phyloP scores from a whole-genome alignment of 2,113 vertebrate genomes.

The Sapajus apella region DNA sequence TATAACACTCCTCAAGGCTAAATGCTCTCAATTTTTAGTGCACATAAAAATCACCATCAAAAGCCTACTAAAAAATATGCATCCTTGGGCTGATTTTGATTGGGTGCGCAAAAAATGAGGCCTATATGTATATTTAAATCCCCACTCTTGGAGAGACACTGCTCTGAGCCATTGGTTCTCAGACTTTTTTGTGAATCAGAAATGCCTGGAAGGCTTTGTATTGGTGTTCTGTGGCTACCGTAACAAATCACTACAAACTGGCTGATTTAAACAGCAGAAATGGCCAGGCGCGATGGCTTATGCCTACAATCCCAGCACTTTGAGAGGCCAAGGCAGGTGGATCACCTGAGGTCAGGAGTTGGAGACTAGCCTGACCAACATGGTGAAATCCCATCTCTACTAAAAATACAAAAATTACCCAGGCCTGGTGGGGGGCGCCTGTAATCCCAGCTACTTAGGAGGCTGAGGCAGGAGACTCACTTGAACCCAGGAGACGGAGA shows the following conservation, averaged over 20 bases:
- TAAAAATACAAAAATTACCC: too few relatives aligned
- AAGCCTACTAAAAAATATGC: neutral
- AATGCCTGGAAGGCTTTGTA: neutral
- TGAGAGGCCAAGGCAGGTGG: too few relatives aligned
- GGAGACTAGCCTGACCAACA: too few relatives aligned
- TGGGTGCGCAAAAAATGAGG: neutral
- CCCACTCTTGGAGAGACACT: neutral
- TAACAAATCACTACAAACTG: neutral
- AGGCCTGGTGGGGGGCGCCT: rapidly evolving
- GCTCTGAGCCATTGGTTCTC: neutral
- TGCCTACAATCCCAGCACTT: too few relatives aligned
- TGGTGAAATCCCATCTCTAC: too few relatives aligned
- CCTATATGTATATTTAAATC: neutral
- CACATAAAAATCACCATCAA: neutral
- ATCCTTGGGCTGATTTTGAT: neutral
- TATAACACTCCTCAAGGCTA: neutral
- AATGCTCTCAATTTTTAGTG: neutral
- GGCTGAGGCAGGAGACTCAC: too few relatives aligned
- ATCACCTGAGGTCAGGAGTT: too few relatives aligned
- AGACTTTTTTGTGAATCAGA: neutral
- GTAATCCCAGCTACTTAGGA: too few relatives aligned
- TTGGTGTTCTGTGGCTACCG: neutral
- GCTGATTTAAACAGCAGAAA: neutral
- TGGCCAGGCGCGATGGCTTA: too few relatives aligned
- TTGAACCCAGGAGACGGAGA: too few relatives aligned